Conservation (phyloP, 1,140 invertebrate genomes). For the Anastrepha ludens region DNA sequence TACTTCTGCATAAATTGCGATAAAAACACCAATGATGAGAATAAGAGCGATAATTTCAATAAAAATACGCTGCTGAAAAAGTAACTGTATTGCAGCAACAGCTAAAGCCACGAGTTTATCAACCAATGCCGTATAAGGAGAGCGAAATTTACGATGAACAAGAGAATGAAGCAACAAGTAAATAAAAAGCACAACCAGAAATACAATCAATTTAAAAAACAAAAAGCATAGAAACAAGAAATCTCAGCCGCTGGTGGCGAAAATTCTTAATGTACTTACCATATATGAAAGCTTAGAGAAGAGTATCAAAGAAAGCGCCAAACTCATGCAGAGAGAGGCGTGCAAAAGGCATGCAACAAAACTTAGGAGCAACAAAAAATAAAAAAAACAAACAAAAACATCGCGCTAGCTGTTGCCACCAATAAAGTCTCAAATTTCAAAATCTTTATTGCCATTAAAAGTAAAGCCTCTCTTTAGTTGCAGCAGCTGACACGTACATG, state of each 20-base stretch:
- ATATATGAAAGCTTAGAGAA: neutral
- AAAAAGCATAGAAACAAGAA: no score
- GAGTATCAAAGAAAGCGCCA: neutral
- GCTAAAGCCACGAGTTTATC: neutral
- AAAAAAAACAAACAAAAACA: neutral
- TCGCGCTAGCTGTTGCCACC: neutral
- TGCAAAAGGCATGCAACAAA: neutral
- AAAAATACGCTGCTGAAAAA: neutral
- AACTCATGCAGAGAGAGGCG: neutral
- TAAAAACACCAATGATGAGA: conserved; percentile 13
- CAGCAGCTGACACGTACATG: neutral
- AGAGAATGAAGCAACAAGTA: neutral
- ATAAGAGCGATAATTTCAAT: conserved; percentile 8
- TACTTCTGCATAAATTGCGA: conserved; percentile 25
- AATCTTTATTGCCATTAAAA: neutral
- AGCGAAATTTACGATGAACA: conserved; percentile 14
- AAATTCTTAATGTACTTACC: neutral
- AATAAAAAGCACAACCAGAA: conserved; percentile 1
- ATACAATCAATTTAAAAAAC: neutral
- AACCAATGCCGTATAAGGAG: neutral
- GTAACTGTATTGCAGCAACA: neutral
- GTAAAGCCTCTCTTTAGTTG: neutral
- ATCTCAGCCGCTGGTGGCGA: neutral
- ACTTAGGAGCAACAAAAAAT: neutral
- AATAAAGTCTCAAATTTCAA: conserved; percentile 7